Evolutionary conservation across 2,888 invertebrate species (phyloP), one percentile per base, ranked within the genome.

Genomic region (Mythimna loreyi): DNA sequence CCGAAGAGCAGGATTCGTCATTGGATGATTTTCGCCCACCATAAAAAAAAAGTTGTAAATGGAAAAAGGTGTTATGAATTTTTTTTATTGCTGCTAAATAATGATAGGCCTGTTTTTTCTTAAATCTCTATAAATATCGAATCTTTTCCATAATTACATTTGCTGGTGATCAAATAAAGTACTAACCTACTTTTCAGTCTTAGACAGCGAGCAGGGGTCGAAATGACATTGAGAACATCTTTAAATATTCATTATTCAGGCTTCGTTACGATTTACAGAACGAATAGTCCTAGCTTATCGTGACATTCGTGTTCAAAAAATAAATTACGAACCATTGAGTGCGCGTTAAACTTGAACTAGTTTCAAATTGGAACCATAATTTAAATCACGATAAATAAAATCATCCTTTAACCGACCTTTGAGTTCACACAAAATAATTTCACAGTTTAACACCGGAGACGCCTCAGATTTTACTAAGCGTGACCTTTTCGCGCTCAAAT

Each of bases 401-500:
- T 66, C 55, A 70, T 52, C 66, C 67, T 69, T 70, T 40, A 50
- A 63, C 13, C 45, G 57, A 71, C 71, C 66, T 80, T 67, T 50
- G 53, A 56, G 57, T 56, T 72, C 80, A 76, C 62, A 36, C 62
- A 36, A 74, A 67, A 71, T 81, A 79, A 84, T 81, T 81, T 79
- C 78, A 74, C 70, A 77, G 61, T 58, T 85, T 79, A 81, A 68
- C 52, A 57, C 52, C 53, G 33, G 30, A 62, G 68, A 49, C 56
- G 59, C 53, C 65, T 61, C 63, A 23, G 62, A 75, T 75, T 74
- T 78, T 71, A 77, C 79, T 67, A 80, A 85, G 73, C 81, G 81
- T 86, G 87, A 87, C 89, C 89, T 89, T 90, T 90, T 90, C 88
- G 85, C 85, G 84, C 76, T 81, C 68, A 77, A 83, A 87, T 86